Base-by-base conservation (phyloP, 2,888 invertebrate genomes). In the Drosophila peninsularis region DNA sequence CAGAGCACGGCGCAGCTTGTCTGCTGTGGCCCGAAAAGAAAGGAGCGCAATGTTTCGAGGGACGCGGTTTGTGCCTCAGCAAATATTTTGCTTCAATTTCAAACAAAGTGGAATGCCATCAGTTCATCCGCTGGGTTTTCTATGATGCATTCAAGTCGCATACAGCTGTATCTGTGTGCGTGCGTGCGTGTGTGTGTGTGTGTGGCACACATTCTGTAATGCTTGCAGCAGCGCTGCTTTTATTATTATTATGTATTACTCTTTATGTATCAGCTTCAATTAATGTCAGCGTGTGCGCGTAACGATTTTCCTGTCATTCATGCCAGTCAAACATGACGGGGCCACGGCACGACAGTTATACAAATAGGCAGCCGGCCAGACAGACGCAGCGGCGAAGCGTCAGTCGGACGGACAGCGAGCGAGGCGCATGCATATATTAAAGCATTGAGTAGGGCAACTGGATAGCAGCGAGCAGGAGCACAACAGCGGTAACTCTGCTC, bases 251-350 rank as follows among this genome's bases (percentile, higher is more conserved):
- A 80, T 83, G 83, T 75, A 78, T 78, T 83, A 78, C 80, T 78
- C 73, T 71, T 80, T 80, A 78, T 80, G 83, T 85, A 88, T 85
- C 84, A 88, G 78, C 74, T 75, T 81, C 86, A 85, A 88, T 88
- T 88, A 85, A 83, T 86, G 86, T 88, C 85, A 85, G 83, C 68
- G 68, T 65, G 71, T 65, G 69, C 71, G 73, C 66, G 68, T 81
- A 85, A 85, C 88, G 86, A 77, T 85, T 86, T 85, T 82, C 83
- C 75, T 79, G 88, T 85, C 85, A 88, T 82, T 86, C 86, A 82
- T 75, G 79, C 72, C 88, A 80, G 80, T 78, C 88, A 84, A 80
- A 85, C 71, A 62, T 67, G 80, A 66, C 60, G 78, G 47, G 68
- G 55, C 63, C 61, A 36, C 64, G 50, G 41, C 53, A 52, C 62